Conservation (phyloP, 2,888 invertebrate species). For the Chrysolina americana region DNA sequence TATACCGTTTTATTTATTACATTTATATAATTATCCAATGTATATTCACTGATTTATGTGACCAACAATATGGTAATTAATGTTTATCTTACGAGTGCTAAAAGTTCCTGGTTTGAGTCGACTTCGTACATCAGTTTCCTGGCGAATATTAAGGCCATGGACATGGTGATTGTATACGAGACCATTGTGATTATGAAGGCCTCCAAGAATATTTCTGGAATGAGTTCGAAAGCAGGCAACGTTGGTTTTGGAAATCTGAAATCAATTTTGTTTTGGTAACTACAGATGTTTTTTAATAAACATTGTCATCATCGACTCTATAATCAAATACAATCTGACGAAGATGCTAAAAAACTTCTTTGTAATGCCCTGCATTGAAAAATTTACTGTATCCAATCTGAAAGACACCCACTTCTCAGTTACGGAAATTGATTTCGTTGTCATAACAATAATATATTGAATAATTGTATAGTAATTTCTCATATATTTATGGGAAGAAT, state of each 20-base stretch:
- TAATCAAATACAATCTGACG: no score
- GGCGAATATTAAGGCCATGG: conserved; percentile 87
- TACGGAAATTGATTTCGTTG: no score
- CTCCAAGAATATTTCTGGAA: conserved; percentile 76
- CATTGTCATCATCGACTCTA: no score
- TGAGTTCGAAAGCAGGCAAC: conserved; percentile 75
- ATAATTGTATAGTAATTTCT: no score
- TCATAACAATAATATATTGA: no score
- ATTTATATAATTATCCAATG: neutral
- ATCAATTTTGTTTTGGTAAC: neutral
- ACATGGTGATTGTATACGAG: conserved; percentile 84
- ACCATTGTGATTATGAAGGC: conserved; percentile 82
- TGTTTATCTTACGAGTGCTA: conserved; percentile 75
- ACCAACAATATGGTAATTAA: neutral
- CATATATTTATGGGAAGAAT: no score
- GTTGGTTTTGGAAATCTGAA: conserved; percentile 78
- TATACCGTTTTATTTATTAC: no score
- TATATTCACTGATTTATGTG: neutral
- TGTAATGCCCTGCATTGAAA: no score
- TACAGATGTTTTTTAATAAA: no score
- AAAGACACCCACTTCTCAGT: no score
- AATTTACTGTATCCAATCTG: no score
- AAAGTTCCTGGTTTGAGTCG: conserved; percentile 83
- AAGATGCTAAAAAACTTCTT: no score
- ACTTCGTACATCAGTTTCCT: conserved; percentile 82